These are phyloP conservation scores for Ageneiosus marmoratus DNA, from an alignment of 2,113 vertebrate genomes.

Conservation along the genomic window DNA sequence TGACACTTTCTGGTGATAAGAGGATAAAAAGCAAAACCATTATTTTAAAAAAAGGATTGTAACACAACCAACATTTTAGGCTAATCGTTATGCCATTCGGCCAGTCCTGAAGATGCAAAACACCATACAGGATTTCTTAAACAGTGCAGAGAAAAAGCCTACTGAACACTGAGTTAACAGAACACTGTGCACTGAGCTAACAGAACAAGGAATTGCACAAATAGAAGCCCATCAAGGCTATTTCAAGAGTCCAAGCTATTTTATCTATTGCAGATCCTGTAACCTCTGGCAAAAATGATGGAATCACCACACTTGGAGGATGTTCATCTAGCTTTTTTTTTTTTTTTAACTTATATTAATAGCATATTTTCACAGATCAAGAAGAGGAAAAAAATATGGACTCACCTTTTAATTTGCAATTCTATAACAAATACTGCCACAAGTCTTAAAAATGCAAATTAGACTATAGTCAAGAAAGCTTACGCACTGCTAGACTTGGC, in stretches of 20 bases:
- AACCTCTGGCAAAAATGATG: not conserved
- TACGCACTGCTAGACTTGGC: too few species aligned
- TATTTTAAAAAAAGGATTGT: not conserved
- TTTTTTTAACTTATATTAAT: too few species aligned
- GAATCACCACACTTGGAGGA: too few species aligned
- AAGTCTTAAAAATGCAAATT: too few species aligned
- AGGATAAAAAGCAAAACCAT: not conserved
- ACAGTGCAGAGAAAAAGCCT: not conserved
- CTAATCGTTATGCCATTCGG: not conserved
- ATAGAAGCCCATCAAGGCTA: not conserved
- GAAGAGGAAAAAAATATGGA: too few species aligned
- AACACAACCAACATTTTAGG: not conserved
- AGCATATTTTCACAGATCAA: too few species aligned
- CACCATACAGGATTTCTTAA: not conserved
- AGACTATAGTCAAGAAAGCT: too few species aligned
- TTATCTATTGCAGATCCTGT: not conserved
- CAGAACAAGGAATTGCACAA: not conserved
- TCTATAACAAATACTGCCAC: too few species aligned
- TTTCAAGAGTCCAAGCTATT: not conserved
- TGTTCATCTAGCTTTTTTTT: too few species aligned
- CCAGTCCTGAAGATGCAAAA: not conserved
- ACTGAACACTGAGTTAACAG: not conserved
- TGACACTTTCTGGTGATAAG: not conserved
- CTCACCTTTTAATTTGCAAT: too few species aligned
- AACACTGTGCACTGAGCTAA: not conserved